phyloP scores from a whole-genome alignment of 2,888 invertebrate species.

The Lochmaea crataegi region DNA sequence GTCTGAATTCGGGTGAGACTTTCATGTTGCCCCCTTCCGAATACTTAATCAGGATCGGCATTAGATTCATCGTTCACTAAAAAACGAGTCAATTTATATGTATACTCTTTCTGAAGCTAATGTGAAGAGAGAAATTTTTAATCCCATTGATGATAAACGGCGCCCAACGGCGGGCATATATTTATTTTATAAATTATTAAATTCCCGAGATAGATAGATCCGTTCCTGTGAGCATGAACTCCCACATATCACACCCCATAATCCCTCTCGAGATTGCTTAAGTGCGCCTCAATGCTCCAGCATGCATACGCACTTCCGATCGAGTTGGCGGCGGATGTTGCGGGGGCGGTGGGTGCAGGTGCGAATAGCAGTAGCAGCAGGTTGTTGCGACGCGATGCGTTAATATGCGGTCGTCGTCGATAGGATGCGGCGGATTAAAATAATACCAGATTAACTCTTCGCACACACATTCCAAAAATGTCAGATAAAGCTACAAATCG shows the following conservation, averaged over 20 bases:
- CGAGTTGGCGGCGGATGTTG: conserved; percentile 13
- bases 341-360: conserved; percentile 9
- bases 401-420: not conserved
- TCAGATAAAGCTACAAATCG: not conserved
- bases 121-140: too few species aligned
- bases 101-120: too few species aligned
- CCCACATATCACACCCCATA: conserved; percentile 1
- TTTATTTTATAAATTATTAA: too few species aligned
- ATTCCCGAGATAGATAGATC: not conserved
- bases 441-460: not conserved
- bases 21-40: not conserved
- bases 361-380: conserved; percentile 14
- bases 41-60: conserved; percentile 2
- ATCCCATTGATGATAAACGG: too few species aligned
- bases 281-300: conserved; percentile 24
- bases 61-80: not conserved
- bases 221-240: not conserved
- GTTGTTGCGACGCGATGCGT: conserved; percentile 7
- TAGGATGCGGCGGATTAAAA: not conserved
- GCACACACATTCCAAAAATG: not conserved
- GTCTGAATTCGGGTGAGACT: conserved; percentile 36
- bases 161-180: too few species aligned
- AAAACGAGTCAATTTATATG: too few species aligned
- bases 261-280: conserved; percentile 22
- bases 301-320: conserved; percentile 31